A percentile compares a stretch with the other conserved stretches of the same genome.
These are phyloP conservation scores for Thecocarcelia acutangulata DNA, from an alignment of 2,888 invertebrate species.

Conservation along the genomic window DNA sequence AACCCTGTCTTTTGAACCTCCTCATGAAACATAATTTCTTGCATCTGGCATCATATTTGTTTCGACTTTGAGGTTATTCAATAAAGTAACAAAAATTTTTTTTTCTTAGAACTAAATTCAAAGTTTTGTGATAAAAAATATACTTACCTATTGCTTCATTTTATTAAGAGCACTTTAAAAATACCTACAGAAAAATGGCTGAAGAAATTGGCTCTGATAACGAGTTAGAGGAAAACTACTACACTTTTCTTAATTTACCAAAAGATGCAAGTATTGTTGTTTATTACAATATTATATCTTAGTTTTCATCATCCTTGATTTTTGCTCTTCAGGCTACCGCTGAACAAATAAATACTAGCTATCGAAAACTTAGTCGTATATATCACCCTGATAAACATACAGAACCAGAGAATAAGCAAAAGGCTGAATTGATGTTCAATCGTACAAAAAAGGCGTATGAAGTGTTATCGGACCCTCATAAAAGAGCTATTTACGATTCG, in stretches of 20 bases:
- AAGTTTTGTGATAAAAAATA: constrained; percentile 64
- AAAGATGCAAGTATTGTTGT: constrained; percentile 86
- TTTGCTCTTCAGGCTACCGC: constrained; percentile 87
- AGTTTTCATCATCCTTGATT: constrained; percentile 41
- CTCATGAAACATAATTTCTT: background rate
- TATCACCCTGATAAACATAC: constrained; percentile 99
- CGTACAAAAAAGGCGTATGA: constrained; percentile 97
- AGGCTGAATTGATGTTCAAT: constrained; percentile 96
- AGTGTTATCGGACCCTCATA: constrained; percentile 95
- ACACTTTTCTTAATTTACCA: constrained; percentile 92
- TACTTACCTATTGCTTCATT: too few species aligned
- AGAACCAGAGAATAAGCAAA: constrained; percentile 90
- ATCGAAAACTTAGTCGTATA: constrained; percentile 93
- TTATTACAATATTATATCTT: constrained; percentile 16
- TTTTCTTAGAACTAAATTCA: constrained; percentile 59
- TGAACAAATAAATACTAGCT: constrained; percentile 97
- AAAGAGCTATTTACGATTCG: constrained; percentile 96
- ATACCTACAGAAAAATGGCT: constrained; percentile 71
- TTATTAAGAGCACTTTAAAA: constrained; percentile 27
- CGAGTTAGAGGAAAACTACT: constrained; percentile 90
- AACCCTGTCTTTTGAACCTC: too few species aligned
- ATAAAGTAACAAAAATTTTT: constrained; percentile 48
- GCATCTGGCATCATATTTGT: constrained; percentile 12
- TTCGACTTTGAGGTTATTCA: constrained; percentile 70
- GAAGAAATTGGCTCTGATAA: constrained; percentile 85